Percentiles rank a stretch among this genome's conserved stretches.
These are phyloP conservation scores for Athalia circularis DNA, from an alignment of 2,888 invertebrate genomes.

Conservation along the genomic window DNA sequence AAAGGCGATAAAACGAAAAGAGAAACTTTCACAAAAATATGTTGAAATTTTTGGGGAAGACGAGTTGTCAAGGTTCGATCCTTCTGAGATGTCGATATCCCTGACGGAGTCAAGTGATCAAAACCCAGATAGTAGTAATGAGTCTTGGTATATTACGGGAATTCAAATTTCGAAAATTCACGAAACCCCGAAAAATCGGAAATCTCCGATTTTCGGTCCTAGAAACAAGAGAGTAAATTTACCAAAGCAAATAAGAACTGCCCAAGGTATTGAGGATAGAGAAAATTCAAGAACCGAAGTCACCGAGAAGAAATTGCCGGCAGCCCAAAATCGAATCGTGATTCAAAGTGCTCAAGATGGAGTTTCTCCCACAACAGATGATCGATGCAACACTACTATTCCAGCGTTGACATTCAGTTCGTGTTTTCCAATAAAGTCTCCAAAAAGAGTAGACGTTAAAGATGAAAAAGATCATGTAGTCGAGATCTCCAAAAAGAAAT, in stretches of 20 bases:
- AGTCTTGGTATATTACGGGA: neutral
- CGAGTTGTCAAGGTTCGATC: neutral
- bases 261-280: neutral
- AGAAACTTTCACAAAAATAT: neutral
- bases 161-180: neutral
- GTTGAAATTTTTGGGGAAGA: constrained; percentile 24
- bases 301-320: neutral
- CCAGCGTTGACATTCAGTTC: too few species aligned
- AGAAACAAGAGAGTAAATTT: neutral
- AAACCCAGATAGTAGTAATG: neutral
- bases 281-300: neutral
- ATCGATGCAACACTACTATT: too few species aligned
- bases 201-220: neutral
- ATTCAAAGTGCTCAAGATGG: too few species aligned
- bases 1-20: neutral
- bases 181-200: neutral
- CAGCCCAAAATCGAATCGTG: neutral
- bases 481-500: too few species aligned
- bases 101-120: too few species aligned
- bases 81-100: neutral
- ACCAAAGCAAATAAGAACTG: neutral
- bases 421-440: too few species aligned
- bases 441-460: too few species aligned
- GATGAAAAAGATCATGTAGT: too few species aligned
- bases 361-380: too few species aligned